Base-by-base conservation (phyloP, 53 echinoderm and acorn worm species). In the Astropecten irregularis region DNA sequence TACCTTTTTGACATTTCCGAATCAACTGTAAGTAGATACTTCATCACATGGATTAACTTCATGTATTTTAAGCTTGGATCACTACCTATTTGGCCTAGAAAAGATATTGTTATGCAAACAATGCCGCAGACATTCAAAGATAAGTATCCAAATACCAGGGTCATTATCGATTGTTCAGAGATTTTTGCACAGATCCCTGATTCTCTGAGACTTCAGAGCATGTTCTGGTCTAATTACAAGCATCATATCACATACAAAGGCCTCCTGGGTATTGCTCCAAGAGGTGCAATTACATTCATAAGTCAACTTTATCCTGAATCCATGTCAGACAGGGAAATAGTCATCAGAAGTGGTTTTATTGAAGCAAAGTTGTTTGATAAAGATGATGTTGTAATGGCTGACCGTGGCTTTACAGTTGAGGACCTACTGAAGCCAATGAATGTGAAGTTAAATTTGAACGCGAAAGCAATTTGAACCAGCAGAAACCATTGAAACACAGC, bases 221-320 rank as follows among this genome's bases (percentile, higher is more conserved):
- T 66, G 68, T 68, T 68, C 25, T 68, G 42, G 68, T 66, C 66
- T 1, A 48, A 82, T 48, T 84, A 84, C 38, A 71, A 84, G 40
- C 51, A 42, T n/a, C 46, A 40, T 37, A 53, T 31, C 15, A 71
- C 85, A 30, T 85, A 57, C 60, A 85, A 85, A 52, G 40, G 60
- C 33, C 49, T 71, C 7, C 23, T 85, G 20, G 85, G 85, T 23
- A 72, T 85, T 85, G 46, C 62, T 26, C 85, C 85, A 44, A 71
- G 62, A 29, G 85, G 85, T 57, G 59, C 49, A 34, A 60, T 73
- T 16, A 62, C 73, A 1, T 85, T 72, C 62, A 48, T 85, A 10
- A 73, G 73, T 71, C 44, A 42, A 22, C 69, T 85, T 11, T 85
- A 85, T 71, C 47, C 85, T 33, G 85, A 73, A 27, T 57, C 59